These are phyloP conservation scores for Brachylomia viminalis DNA, from an alignment of 2,888 invertebrate species.

Conservation along the genomic window DNA sequence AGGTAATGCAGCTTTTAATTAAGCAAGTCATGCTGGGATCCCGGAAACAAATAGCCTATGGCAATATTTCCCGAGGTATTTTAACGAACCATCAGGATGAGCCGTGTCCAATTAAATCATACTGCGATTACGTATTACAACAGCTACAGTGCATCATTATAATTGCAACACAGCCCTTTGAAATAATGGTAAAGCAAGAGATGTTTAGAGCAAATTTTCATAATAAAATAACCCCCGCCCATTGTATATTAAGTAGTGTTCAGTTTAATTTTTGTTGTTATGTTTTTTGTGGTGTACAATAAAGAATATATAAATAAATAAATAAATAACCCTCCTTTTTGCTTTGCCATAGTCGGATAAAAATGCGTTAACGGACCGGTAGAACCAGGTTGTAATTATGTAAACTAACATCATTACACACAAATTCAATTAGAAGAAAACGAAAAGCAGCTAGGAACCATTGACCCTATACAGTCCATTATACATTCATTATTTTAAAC, in stretches of 20 bases:
- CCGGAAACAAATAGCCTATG: constrained; percentile 22
- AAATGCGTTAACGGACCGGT: no score
- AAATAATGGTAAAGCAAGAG: no score
- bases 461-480: constrained; percentile 34
- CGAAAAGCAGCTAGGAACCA: constrained; percentile 31
- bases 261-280: no score
- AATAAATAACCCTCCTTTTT: no score
- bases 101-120: constrained; percentile 47
- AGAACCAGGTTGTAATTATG: background rate
- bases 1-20: background rate
- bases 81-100: constrained; percentile 41
- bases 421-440: constrained; percentile 39
- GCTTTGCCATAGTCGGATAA: no score
- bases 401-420: constrained; percentile 30
- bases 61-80: constrained; percentile 40
- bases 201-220: no score
- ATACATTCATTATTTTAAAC: constrained; percentile 50
- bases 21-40: background rate
- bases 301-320: no score
- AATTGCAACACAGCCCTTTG: no score
- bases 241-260: no score
- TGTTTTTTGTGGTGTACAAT: no score
- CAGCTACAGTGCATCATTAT: no score
- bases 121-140: constrained; percentile 9
- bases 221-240: no score